Evolutionary conservation across 2,113 vertebrate species (phyloP).

Genomic region (Sphyrna mokarran): DNA sequence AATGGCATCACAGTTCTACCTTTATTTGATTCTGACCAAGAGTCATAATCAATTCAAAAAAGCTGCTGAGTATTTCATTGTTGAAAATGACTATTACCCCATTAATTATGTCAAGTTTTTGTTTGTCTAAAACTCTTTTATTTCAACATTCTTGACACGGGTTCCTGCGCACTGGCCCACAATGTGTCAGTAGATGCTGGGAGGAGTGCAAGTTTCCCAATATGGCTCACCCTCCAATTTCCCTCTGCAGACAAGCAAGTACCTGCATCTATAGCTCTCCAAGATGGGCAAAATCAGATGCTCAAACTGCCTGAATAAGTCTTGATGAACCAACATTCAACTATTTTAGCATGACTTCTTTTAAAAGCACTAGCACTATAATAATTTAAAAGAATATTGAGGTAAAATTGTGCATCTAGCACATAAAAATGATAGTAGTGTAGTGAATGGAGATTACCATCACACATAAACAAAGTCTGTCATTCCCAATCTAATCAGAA

Average conservation of each 20-base stretch:
- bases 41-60: no score
- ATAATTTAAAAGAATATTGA: neutral
- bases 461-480: neutral
- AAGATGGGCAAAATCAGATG: neutral
- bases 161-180: neutral
- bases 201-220: neutral
- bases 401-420: neutral
- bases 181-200: neutral
- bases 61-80: no score
- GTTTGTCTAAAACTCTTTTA: neutral
- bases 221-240: neutral
- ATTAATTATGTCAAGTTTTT: neutral
- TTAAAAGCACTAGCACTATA: neutral
- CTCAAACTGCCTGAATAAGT: neutral
- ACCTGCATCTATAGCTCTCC: neutral
- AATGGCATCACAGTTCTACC: no score
- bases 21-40: no score
- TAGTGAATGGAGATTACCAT: neutral
- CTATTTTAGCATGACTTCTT: neutral
- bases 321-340: neutral
- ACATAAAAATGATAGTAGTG: neutral
- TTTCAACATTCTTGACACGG: neutral
- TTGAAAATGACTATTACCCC: neutral
- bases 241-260: neutral
- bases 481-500: neutral